Percentiles rank a stretch among this genome's conserved stretches.
These are phyloP conservation scores for Varecia variegata DNA, from an alignment of 2,797 vertebrate species.

Conservation along the genomic window DNA sequence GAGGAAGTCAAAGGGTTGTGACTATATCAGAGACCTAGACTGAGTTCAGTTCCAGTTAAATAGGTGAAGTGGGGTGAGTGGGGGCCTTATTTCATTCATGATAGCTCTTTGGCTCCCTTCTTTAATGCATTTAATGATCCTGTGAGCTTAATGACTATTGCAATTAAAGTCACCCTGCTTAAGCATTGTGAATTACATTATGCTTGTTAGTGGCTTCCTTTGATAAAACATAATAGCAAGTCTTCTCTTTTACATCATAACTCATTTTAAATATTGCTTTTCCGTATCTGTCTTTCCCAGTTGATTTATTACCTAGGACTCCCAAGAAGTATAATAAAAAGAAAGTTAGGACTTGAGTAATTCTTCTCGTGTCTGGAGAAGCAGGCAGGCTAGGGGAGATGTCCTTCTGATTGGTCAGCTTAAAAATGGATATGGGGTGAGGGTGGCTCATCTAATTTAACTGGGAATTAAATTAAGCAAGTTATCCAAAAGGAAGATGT, in stretches of 20 bases:
- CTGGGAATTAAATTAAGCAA: constrained; percentile 5
- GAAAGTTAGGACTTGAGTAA: neutral
- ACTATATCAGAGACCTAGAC: neutral
- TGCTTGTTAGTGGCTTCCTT: constrained; percentile 68
- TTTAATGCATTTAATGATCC: constrained; percentile 70
- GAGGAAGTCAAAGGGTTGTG: neutral
- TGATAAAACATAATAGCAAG: constrained; percentile 69
- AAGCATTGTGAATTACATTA: constrained; percentile 70
- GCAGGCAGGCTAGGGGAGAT: neutral
- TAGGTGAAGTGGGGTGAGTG: constrained; percentile 55
- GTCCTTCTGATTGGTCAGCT: neutral
- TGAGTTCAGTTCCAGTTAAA: constrained; percentile 65
- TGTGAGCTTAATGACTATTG: constrained; percentile 66
- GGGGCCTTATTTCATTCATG: constrained; percentile 66
- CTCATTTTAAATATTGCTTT: constrained; percentile 72
- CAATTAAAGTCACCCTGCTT: constrained; percentile 71
- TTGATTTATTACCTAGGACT: constrained; percentile 53
- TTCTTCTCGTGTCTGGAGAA: neutral
- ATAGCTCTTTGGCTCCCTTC: constrained; percentile 7
- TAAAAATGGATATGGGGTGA: neutral
- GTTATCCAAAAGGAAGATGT: constrained; percentile 15
- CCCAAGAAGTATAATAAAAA: constrained; percentile 48
- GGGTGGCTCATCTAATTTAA: neutral
- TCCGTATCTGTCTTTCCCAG: constrained; percentile 38
- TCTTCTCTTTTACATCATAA: constrained; percentile 64